Evolutionary conservation across 2,797 vertebrate genomes (phyloP), one percentile per base, ranked within the genome.

Genomic region (Xiphophorus birchmanni): DNA sequence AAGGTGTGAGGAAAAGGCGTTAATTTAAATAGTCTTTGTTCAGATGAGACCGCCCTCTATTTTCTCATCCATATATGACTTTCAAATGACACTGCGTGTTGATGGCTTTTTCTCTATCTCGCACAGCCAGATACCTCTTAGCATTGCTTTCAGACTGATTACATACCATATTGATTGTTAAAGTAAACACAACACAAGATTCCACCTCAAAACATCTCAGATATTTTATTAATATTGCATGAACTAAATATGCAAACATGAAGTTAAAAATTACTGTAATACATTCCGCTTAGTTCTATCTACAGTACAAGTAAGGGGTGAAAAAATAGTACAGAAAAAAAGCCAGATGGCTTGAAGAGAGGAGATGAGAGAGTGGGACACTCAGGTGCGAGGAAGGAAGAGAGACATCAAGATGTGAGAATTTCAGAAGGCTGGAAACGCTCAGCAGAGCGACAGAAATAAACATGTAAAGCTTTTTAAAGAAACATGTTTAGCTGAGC

Each of bases 321-420:
- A 63, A 85, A 87, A 74, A 83, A 75, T 77, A 84, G 40, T 63
- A 82, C 5, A 67, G 73, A 82, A 75, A 79, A 80, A 42, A 89
- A 85, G 83, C 74, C 84, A 88, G 90, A 90, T 88, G 92, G 89
- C 60, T 80, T 83, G 71, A 87, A 84, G 75, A 54, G 79, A 29
- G 23, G 77, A 80, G 81, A 87, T 86, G 77, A 88, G 86, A 84
- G 79, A 40, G 63, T 17, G 73, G 77, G 75, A 80, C 82, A 52
- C 56, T 73, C 67, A 79, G 80, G 78, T 63, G 77, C 72, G 56
- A 80, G 80, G 29, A 85, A 74, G 80, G 65, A 85, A 84, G 76
- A 74, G 45, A 90, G 82, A 89, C 80, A 77, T 86, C 84, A 89
- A 87, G 75, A 91, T 75, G 86, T 60, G 87, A 87, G 84, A 5